phyloP scores from a whole-genome alignment of 2,113 vertebrate genomes.

The Lichenostomus cassidix region DNA sequence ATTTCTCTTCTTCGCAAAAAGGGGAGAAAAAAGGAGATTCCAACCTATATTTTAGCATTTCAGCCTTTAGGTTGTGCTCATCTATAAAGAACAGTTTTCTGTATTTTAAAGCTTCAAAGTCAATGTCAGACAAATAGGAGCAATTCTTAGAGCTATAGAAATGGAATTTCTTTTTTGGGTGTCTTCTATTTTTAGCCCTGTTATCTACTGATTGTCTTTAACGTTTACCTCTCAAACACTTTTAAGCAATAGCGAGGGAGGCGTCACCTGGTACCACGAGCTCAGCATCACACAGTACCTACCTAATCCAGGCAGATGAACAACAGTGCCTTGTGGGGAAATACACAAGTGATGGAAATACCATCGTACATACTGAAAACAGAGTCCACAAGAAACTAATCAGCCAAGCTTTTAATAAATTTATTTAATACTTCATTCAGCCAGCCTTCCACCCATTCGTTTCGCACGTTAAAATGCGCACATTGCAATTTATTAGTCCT shows the following conservation, averaged over 20 bases:
- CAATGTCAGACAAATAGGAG: not conserved
- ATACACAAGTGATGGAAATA: not conserved
- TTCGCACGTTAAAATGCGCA: not conserved
- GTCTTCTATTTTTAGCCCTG: not conserved
- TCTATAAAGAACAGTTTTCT: not conserved
- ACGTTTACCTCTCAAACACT: not conserved
- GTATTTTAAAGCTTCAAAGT: not conserved
- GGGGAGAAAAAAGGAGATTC: not conserved
- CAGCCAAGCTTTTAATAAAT: not conserved
- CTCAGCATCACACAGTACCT: not conserved
- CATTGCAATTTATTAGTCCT: not conserved
- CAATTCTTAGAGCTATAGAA: not conserved
- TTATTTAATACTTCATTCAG: not conserved
- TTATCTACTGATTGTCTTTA: not conserved
- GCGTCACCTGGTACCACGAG: not conserved
- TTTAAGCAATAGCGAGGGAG: not conserved
- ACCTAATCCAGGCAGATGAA: not conserved
- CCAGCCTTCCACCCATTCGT: not conserved
- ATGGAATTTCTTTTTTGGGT: constrained; percentile 9
- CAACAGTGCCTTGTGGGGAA: not conserved
- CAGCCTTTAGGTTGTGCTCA: not conserved
- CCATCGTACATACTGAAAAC: not conserved
- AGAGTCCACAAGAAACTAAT: not conserved
- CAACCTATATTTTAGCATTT: not conserved
- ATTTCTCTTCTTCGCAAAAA: not conserved